phyloP scores from a whole-genome alignment of 2,797 vertebrate species.

The Taenioides sp. region DNA sequence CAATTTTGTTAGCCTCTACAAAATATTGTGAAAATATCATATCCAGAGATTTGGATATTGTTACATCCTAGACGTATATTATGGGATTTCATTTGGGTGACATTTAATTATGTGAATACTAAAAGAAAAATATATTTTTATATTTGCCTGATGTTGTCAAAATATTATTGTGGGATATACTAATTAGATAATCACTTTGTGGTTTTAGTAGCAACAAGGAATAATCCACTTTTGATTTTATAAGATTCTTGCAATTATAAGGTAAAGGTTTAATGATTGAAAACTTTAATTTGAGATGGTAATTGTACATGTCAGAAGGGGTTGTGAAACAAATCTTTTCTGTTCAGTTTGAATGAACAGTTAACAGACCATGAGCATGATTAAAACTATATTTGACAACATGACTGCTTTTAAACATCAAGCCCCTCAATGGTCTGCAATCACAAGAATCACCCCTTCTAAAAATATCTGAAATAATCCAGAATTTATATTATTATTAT shows the following conservation, averaged over 20 bases:
- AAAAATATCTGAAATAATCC: background rate
- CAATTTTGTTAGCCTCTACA: no score
- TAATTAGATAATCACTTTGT: no score
- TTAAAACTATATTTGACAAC: constrained; percentile 1
- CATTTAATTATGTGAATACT: background rate
- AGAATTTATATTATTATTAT: no score
- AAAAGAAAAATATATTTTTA: background rate
- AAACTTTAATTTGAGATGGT: background rate
- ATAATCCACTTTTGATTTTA: background rate
- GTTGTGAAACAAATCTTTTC: background rate
- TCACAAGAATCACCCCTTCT: background rate
- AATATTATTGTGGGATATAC: no score
- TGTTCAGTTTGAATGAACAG: background rate
- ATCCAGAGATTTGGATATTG: no score
- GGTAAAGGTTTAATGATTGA: background rate
- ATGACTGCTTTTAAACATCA: constrained; percentile 3
- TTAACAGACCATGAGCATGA: background rate
- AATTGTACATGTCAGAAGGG: background rate
- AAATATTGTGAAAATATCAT: no score
- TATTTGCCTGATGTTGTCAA: no score
- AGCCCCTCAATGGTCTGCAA: background rate
- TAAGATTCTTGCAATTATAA: background rate
- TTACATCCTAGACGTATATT: no score
- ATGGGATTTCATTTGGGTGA: background rate
- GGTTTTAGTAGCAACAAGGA: no score